Evolutionary conservation across 92 coral and sea anemone species (phyloP).

Genomic region (Epizoanthus illoricatus): DNA sequence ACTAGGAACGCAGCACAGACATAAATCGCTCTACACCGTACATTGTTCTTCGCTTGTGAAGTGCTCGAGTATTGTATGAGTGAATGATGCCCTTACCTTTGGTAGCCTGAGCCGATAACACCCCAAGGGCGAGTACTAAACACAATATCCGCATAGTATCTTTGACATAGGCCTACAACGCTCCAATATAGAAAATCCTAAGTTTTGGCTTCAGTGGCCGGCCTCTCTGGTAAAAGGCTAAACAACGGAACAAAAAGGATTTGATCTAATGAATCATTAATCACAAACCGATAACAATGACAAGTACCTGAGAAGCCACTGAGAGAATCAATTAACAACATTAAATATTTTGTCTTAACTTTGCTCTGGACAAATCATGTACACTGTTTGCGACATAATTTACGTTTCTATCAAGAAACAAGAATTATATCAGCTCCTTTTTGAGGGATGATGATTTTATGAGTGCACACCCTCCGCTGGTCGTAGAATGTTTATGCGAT

Average conservation of each 20-base stretch:
- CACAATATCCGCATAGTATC: slow-evolving; percentile 20
- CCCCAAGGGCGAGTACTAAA: slow-evolving; percentile 17
- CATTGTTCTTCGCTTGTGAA: neutral
- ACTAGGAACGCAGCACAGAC: neutral
- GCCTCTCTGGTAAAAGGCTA: slow-evolving; percentile 50
- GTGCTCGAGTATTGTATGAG: neutral
- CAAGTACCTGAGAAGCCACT: slow-evolving; percentile 75
- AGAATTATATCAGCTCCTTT: neutral
- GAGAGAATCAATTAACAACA: slow-evolving; percentile 66
- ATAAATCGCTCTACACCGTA: neutral
- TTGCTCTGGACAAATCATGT: slow-evolving; percentile 17
- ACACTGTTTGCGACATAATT: neutral
- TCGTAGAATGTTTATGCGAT: neutral
- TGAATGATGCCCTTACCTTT: slow-evolving; percentile 12
- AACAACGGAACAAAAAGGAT: slow-evolving; percentile 73
- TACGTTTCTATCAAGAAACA: slow-evolving; percentile 8
- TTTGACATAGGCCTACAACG: slow-evolving; percentile 32
- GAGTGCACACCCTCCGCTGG: neutral
- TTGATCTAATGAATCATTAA: slow-evolving; percentile 75
- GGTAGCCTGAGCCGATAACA: neutral
- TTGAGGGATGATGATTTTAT: neutral
- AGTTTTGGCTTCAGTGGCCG: slow-evolving; percentile 38
- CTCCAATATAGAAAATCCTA: slow-evolving; percentile 10
- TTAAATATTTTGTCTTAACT: slow-evolving; percentile 23
- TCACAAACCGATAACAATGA: slow-evolving; percentile 58